phyloP scores from a whole-genome alignment of 2,113 vertebrate genomes.

The Hucho hucho region DNA sequence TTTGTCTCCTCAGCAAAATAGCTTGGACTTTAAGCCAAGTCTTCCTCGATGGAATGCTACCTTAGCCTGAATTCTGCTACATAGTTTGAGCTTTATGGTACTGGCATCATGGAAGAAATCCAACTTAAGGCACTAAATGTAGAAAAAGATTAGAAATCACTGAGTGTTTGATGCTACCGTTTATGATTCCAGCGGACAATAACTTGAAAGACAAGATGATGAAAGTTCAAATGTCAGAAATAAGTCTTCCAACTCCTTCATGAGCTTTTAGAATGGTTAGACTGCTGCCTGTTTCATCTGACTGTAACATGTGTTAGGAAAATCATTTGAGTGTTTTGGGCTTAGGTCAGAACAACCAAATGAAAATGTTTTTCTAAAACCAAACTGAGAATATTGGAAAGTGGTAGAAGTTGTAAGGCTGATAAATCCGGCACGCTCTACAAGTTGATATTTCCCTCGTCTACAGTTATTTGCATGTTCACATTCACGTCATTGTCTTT shows the following conservation, averaged over 20 bases:
- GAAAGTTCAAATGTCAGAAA: neutral
- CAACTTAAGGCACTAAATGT: conserved; percentile 62
- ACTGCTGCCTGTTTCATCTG: neutral
- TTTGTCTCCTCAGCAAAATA: neutral
- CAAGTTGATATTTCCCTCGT: neutral
- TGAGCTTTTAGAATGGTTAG: neutral
- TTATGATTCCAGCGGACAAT: neutral
- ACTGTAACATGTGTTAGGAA: neutral
- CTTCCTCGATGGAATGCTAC: conserved; percentile 7
- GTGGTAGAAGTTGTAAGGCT: too few species aligned
- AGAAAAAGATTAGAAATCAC: conserved; percentile 3
- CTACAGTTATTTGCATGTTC: neutral
- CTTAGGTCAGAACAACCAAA: too few species aligned
- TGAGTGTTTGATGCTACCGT: neutral
- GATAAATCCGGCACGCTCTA: too few species aligned
- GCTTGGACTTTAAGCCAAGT: neutral
- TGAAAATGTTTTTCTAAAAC: neutral
- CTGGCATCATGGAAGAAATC: conserved; percentile 47
- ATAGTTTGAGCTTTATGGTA: conserved; percentile 3
- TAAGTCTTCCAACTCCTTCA: too few species aligned
- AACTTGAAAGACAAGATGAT: neutral
- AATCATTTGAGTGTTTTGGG: too few species aligned
- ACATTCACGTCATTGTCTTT: neutral
- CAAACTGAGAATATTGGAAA: neutral
- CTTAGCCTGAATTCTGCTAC: neutral